Evolutionary conservation across 2,888 invertebrate genomes (phyloP).

Genomic region (Trissolcus brochymenae): DNA sequence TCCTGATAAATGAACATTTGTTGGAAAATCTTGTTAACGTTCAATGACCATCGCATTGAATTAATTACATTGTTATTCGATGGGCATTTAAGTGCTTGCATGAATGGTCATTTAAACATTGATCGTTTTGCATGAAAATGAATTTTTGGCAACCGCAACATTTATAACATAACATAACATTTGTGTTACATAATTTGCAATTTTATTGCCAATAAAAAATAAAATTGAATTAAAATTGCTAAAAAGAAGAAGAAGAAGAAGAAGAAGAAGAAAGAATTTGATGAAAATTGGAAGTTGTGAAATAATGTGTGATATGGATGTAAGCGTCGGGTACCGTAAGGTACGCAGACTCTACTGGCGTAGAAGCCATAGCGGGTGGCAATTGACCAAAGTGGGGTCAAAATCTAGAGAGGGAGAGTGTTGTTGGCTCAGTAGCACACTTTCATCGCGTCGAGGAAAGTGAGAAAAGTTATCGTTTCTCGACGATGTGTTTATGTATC

Average conservation of each 20-base stretch:
- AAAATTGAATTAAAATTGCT: too few relatives aligned
- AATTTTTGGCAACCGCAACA: too few relatives aligned
- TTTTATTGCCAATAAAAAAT: too few relatives aligned
- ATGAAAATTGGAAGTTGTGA: too few relatives aligned
- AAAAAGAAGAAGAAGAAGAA: too few relatives aligned
- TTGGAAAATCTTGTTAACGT: conserved; percentile 43
- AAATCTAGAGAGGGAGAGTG: conserved; percentile 61
- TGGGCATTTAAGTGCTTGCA: conserved; percentile 14
- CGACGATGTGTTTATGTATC: conserved; percentile 43
- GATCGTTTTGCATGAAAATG: background rate
- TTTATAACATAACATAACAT: background rate
- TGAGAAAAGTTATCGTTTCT: conserved; percentile 60
- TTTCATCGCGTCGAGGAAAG: conserved; percentile 70
- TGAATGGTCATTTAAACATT: background rate
- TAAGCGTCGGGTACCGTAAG: conserved; percentile 10
- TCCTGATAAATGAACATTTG: conserved; percentile 53
- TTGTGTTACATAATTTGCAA: background rate
- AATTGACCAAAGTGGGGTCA: conserved; percentile 42
- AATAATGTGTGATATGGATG: too few relatives aligned
- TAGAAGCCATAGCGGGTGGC: conserved; percentile 51
- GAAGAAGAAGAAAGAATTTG: too few relatives aligned
- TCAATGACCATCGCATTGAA: conserved; percentile 36
- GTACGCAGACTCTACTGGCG: conserved; percentile 35
- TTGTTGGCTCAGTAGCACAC: conserved; percentile 69
- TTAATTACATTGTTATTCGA: conserved; percentile 50